These are phyloP conservation scores for Cladopsammia gracilis DNA, from an alignment of 64 coral and sea anemone genomes.

Conservation along the genomic window DNA sequence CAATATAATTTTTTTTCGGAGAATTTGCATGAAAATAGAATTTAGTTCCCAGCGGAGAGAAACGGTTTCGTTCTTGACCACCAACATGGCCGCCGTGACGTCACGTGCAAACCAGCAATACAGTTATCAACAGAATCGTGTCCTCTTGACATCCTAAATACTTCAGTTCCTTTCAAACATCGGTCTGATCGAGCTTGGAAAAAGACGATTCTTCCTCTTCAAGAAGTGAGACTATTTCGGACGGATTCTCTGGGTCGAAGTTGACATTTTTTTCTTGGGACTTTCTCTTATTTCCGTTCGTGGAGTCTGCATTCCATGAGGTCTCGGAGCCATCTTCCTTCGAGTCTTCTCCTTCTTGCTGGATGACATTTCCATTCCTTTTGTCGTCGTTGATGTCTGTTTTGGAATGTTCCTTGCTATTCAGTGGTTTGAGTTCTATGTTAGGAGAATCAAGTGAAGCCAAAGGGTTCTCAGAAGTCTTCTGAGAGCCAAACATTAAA, in stretches of 20 bases:
- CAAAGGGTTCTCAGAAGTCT: constrained; percentile 1
- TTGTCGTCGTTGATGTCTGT: constrained; percentile 21
- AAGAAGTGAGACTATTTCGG: constrained; percentile 21
- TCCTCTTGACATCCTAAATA: not conserved
- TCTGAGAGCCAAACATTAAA: constrained; percentile 12
- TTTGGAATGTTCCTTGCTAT: not conserved
- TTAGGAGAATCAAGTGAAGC: not conserved
- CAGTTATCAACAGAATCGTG: too few species aligned
- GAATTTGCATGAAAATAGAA: too few species aligned
- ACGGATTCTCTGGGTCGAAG: not conserved
- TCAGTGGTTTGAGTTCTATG: constrained; percentile 13
- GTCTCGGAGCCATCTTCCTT: not conserved
- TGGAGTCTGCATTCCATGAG: not conserved
- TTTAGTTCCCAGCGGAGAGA: too few species aligned
- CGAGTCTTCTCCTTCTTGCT: not conserved
- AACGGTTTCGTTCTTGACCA: too few species aligned
- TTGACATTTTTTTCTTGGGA: not conserved
- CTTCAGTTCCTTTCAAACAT: constrained; percentile 18
- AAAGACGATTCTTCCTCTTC: constrained; percentile 8
- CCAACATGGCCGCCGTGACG: too few species aligned
- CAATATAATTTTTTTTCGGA: too few species aligned
- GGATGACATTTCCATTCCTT: constrained; percentile 35
- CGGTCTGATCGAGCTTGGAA: constrained; percentile 37
- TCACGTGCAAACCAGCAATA: too few species aligned
- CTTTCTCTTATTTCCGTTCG: constrained; percentile 1